Evolutionary conservation across 2,888 invertebrate species (phyloP).

Genomic region (Eupithecia abbreviata): DNA sequence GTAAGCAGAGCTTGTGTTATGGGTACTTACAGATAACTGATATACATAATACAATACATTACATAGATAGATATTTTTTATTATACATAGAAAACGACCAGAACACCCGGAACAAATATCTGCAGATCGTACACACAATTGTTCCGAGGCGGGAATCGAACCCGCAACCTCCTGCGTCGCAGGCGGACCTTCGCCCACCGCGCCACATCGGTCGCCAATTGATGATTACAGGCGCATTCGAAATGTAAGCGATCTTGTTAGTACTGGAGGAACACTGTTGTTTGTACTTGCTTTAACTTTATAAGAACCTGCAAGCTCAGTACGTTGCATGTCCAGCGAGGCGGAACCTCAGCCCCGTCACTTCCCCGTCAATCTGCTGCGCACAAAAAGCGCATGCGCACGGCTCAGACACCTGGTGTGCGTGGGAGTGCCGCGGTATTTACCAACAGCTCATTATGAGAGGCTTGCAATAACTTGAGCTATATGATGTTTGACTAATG

Average conservation of each 20-base stretch:
- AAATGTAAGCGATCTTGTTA: not conserved
- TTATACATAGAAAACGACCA: no score
- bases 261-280: not conserved
- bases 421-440: conserved; percentile 33
- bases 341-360: conserved; percentile 30
- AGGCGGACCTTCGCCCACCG: no score
- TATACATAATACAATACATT: no score
- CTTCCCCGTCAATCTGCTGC: conserved; percentile 29
- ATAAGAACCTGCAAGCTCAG: conserved; percentile 11
- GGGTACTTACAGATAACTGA: no score
- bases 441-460: conserved; percentile 10
- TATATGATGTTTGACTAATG: not conserved
- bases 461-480: not conserved
- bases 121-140: no score
- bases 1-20: no score
- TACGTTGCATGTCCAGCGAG: conserved; percentile 22
- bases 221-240: no score
- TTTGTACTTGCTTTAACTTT: not conserved
- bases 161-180: no score
- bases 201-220: no score
- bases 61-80: no score
- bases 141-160: no score
- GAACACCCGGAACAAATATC: no score
- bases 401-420: conserved; percentile 23
- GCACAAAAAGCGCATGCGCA: conserved; percentile 31